phyloP scores from a whole-genome alignment of 2,113 vertebrate species.

The Lophius piscatorius region DNA sequence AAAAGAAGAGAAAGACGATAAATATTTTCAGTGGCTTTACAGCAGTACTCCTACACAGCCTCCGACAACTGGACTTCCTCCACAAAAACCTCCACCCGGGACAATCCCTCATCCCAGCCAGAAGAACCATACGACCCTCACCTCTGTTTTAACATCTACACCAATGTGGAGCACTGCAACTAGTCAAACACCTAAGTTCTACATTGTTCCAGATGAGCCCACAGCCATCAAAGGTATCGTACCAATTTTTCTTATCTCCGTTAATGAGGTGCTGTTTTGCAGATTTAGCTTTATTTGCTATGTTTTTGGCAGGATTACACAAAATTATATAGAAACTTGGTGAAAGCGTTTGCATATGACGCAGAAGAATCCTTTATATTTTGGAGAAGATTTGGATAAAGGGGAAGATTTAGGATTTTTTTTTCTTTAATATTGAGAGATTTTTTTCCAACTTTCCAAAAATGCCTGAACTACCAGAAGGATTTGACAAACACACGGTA shows the following conservation, averaged over 20 bases:
- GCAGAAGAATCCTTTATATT: too few relatives aligned
- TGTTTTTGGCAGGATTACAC: too few relatives aligned
- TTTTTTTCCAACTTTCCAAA: too few relatives aligned
- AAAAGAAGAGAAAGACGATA: not conserved
- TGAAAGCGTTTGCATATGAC: not conserved
- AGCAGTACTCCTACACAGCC: not conserved
- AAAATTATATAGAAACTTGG: not conserved
- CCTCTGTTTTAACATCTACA: constrained; percentile 5
- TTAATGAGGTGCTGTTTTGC: too few relatives aligned
- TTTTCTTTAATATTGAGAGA: too few relatives aligned
- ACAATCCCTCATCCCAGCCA: not conserved
- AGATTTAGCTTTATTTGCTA: not conserved
- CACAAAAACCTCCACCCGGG: not conserved
- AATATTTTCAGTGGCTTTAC: not conserved
- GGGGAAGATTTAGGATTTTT: too few relatives aligned
- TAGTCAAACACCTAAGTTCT: constrained; percentile 49
- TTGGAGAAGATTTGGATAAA: too few relatives aligned
- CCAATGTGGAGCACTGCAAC: constrained; percentile 6
- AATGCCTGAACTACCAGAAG: too few relatives aligned
- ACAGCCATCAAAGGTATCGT: constrained; percentile 68
- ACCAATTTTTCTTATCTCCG: not conserved
- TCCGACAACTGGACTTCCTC: constrained; percentile 6
- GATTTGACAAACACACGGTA: too few relatives aligned
- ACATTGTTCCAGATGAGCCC: constrained; percentile 73
- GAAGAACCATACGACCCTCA: not conserved